Evolutionary conservation across 2,797 vertebrate genomes (phyloP), one percentile per base, ranked within the genome.

Genomic region (Cygnus olor): DNA sequence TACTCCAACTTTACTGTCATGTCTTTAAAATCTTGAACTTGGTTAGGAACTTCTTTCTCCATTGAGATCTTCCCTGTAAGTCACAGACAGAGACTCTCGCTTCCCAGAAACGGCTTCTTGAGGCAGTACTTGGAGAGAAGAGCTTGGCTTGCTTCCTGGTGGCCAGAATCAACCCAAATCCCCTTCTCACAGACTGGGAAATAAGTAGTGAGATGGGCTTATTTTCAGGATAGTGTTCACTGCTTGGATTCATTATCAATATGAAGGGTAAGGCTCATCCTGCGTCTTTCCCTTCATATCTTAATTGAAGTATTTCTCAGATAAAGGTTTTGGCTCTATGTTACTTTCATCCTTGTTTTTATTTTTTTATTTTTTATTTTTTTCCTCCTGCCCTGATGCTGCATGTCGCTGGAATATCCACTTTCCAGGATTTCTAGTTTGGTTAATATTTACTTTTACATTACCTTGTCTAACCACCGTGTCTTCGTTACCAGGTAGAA

Each of bases 21-120:
- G 19, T 9, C 28, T 5, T 54, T 76, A 72, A 57, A 86, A n/a
- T 84, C 25, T 21, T 58, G 15, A 45, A 28, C 22, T 76, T 84
- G 32, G 25, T 30, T 22, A 5, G 3, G 4, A 45, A 58, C 38
- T 49, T 22, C 32, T 64, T 38, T 66, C 25, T 78, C 32, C 40
- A 25, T 27, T 2, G 2, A 81, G 9, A 42, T 76, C n/a, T 51
- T 91, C 3, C 1, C 22, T 61, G 4, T 57, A 57, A 77, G 21
- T 30, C 72, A 44, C 27, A 40, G 51, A 36, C 70, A 68, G 63
- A 51, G 16, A 60, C 32, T 66, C 0, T 0, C 3, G 0, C 44
- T 66, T 66, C 38, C 73, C 28, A 38, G 45, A 83, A 87, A 30
- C 4, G 12, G 5, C 20, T 78, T 58, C 13, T 64, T 77, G 56